Conservation (phyloP, 1,140 invertebrate species). For the Ips typographus region DNA sequence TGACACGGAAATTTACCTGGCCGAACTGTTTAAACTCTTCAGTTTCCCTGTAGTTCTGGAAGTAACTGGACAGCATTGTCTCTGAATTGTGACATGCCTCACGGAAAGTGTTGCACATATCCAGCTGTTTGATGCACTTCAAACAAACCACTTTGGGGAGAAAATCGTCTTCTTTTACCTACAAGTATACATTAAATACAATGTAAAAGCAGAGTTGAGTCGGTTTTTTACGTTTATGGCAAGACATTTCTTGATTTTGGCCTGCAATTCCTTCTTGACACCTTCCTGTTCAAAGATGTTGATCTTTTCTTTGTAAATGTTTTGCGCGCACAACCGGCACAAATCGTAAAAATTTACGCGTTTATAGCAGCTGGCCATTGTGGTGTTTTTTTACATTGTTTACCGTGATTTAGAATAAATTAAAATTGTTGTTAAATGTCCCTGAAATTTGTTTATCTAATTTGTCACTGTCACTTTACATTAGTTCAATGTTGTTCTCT, state of each 20-base stretch:
- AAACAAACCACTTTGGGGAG: slow-evolving; percentile 71
- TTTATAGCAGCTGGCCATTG: slow-evolving; percentile 64
- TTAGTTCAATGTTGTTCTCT: too few relatives aligned
- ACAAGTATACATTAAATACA: slow-evolving; percentile 33
- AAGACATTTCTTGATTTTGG: slow-evolving; percentile 66
- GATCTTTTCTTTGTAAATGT: slow-evolving; percentile 62
- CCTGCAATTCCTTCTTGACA: slow-evolving; percentile 61
- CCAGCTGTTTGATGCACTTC: slow-evolving; percentile 64
- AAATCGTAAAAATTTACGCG: slow-evolving; percentile 71
- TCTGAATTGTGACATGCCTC: slow-evolving; percentile 68
- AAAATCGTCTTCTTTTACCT: slow-evolving; percentile 69
- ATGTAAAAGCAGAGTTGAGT: background rate
- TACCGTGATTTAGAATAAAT: too few relatives aligned
- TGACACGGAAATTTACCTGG: slow-evolving; percentile 53
- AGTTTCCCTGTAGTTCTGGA: slow-evolving; percentile 61
- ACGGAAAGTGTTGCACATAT: slow-evolving; percentile 63
- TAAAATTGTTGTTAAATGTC: too few relatives aligned
- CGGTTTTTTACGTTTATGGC: slow-evolving; percentile 58
- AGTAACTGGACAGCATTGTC: slow-evolving; percentile 66
- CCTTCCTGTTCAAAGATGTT: slow-evolving; percentile 69
- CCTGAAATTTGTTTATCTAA: too few relatives aligned
- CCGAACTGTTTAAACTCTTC: slow-evolving; percentile 65
- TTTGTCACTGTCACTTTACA: too few relatives aligned
- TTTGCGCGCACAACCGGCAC: slow-evolving; percentile 68
- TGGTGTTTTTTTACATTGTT: too few relatives aligned